A percentile compares a stretch with the other conserved stretches of the same genome.
These are phyloP conservation scores for Zaprionus gabonicus DNA, from an alignment of 1,140 invertebrate species.

Conservation along the genomic window DNA sequence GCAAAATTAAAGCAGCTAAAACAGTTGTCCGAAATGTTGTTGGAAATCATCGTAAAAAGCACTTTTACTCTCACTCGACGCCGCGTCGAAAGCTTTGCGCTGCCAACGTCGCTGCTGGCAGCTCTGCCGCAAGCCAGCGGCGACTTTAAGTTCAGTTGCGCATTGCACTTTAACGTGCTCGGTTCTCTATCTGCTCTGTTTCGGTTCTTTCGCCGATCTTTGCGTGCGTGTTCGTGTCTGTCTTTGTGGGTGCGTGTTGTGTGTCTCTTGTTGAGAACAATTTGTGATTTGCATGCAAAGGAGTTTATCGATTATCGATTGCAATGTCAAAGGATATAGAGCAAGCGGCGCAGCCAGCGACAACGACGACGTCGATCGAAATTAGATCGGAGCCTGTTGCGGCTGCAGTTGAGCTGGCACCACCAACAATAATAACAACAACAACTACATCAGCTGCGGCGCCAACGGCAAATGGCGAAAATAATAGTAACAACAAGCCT, in stretches of 20 bases:
- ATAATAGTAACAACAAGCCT: conserved; percentile 26
- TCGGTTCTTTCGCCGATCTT: conserved; percentile 1
- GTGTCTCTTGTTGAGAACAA: conserved; percentile 25
- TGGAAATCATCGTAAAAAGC: conserved; percentile 2
- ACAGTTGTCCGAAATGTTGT: background rate
- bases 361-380: conserved; percentile 42
- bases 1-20: background rate
- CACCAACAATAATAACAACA: conserved; percentile 15
- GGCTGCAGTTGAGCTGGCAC: conserved; percentile 32
- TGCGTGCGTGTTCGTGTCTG: conserved; percentile 20
- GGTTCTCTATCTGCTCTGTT: conserved; percentile 36
- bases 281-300: conserved; percentile 55
- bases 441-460: conserved; percentile 11
- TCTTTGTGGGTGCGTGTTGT: conserved; percentile 25
- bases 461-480: conserved; percentile 36
- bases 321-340: conserved; percentile 71
- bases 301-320: conserved; percentile 65
- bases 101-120: conserved; percentile 30
- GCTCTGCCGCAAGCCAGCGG: conserved; percentile 21
- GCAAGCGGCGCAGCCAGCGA: conserved; percentile 49
- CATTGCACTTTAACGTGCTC: conserved; percentile 64
- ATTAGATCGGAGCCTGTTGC: conserved; percentile 56
- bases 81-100: conserved; percentile 42
- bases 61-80: conserved; percentile 3
- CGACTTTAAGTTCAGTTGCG: conserved; percentile 73